These are phyloP conservation scores for Disparrhopalites patrizii DNA, from an alignment of 2,888 invertebrate genomes.

Conservation along the genomic window DNA sequence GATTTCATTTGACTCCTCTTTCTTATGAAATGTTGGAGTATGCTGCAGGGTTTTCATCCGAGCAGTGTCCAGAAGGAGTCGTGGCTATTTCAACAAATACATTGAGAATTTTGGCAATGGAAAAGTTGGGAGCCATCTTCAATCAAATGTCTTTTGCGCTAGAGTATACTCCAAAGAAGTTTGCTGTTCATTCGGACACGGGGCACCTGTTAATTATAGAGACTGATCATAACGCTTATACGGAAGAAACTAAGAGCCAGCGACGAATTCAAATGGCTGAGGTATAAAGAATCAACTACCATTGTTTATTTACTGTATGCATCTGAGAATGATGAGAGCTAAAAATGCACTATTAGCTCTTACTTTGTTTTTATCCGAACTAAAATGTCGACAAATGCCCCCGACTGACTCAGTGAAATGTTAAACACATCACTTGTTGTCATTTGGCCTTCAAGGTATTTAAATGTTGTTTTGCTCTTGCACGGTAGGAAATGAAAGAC, in stretches of 20 bases:
- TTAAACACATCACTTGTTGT: background rate
- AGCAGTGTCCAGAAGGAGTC: constrained; percentile 99
- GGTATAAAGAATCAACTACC: constrained; percentile 42
- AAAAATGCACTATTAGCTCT: constrained; percentile 21
- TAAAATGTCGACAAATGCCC: constrained; percentile 33
- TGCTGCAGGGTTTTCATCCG: constrained; percentile 89
- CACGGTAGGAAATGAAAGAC: constrained; percentile 80
- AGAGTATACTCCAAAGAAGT: constrained; percentile 92
- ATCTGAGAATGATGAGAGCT: constrained; percentile 29
- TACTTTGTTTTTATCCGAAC: constrained; percentile 14
- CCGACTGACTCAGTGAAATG: constrained; percentile 26
- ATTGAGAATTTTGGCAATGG: constrained; percentile 90
- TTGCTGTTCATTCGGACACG: constrained; percentile 86
- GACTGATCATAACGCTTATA: constrained; percentile 98
- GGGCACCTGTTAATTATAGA: constrained; percentile 87
- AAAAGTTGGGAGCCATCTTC: constrained; percentile 97
- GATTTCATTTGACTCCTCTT: constrained; percentile 89
- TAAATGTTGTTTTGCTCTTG: constrained; percentile 24
- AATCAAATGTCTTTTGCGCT: constrained; percentile 91
- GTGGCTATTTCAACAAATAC: constrained; percentile 99
- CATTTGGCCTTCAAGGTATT: background rate
- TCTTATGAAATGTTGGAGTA: constrained; percentile 96
- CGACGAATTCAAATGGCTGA: constrained; percentile 95
- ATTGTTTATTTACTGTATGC: background rate
- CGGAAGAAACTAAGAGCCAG: constrained; percentile 91